Evolutionary conservation across 2,797 vertebrate species (phyloP).

Genomic region (Tinamus major): DNA sequence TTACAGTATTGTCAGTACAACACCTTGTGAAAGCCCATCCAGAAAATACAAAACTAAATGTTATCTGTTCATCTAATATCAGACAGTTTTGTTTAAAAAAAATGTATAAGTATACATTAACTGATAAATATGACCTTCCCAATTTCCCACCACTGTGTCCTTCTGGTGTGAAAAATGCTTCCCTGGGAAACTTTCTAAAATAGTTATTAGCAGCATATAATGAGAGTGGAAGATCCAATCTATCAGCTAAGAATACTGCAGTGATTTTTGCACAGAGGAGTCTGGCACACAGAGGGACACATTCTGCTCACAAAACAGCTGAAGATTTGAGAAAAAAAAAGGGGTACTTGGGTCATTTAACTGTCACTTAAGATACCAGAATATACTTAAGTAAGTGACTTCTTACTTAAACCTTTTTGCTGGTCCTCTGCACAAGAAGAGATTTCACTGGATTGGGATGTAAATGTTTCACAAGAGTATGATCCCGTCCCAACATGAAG

Average conservation of each 20-base stretch:
- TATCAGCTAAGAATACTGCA: not conserved
- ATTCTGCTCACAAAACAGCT: not conserved
- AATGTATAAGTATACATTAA: not conserved
- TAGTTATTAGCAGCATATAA: not conserved
- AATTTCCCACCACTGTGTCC: not conserved
- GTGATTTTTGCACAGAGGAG: not conserved
- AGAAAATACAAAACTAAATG: not conserved
- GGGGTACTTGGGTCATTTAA: not conserved
- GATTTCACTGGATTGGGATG: not conserved
- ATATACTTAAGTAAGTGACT: not conserved
- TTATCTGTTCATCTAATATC: not conserved
- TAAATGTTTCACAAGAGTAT: not conserved
- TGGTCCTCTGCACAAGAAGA: not conserved
- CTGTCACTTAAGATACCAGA: not conserved
- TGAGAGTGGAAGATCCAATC: not conserved
- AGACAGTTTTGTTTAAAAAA: not conserved
- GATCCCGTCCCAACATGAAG: not conserved
- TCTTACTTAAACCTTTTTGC: not conserved
- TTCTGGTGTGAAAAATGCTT: not conserved
- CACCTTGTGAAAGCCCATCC: not conserved
- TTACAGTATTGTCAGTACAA: not conserved
- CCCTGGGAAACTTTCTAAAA: not conserved
- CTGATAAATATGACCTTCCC: not conserved
- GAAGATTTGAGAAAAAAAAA: not conserved
- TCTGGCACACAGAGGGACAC: not conserved